Evolutionary conservation across 2,797 vertebrate species (phyloP).

Genomic region (Lutjanus campechanus): DNA sequence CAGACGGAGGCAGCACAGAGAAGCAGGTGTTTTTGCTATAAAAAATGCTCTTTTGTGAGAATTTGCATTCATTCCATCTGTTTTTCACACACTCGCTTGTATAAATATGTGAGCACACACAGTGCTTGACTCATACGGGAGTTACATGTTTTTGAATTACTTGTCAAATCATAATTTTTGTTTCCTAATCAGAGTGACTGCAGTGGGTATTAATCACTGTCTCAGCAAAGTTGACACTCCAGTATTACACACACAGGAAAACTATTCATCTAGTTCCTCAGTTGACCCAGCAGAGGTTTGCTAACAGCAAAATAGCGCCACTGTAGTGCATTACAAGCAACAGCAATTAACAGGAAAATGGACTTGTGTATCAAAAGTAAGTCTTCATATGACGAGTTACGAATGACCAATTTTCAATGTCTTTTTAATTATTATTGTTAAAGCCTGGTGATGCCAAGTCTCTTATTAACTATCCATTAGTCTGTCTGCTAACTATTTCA

Average conservation of each 20-base stretch:
- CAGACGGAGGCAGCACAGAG: slow-evolving; percentile 41
- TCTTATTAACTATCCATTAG: background rate
- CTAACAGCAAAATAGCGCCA: no score
- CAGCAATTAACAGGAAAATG: background rate
- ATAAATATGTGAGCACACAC: slow-evolving; percentile 16
- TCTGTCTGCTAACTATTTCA: background rate
- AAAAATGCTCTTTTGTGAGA: slow-evolving; percentile 49
- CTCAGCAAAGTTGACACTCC: background rate
- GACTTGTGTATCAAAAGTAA: background rate
- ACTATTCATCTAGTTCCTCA: background rate
- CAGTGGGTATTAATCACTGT: slow-evolving; percentile 35
- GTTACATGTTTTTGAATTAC: slow-evolving; percentile 29
- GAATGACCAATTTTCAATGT: background rate
- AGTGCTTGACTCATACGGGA: background rate
- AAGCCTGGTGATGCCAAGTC: background rate
- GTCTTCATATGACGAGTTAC: background rate
- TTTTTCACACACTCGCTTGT: slow-evolving; percentile 48
- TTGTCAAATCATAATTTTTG: slow-evolving; percentile 25
- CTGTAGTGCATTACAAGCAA: background rate
- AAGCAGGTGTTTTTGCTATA: slow-evolving; percentile 72
- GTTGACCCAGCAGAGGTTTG: background rate
- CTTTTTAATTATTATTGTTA: background rate
- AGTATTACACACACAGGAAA: background rate
- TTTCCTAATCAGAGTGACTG: slow-evolving; percentile 15
- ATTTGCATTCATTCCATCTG: slow-evolving; percentile 46